A percentile compares a stretch with the other conserved stretches of the same genome.
Conservation (phyloP, 2,888 invertebrate species). For the Heliconius ethilla region DNA sequence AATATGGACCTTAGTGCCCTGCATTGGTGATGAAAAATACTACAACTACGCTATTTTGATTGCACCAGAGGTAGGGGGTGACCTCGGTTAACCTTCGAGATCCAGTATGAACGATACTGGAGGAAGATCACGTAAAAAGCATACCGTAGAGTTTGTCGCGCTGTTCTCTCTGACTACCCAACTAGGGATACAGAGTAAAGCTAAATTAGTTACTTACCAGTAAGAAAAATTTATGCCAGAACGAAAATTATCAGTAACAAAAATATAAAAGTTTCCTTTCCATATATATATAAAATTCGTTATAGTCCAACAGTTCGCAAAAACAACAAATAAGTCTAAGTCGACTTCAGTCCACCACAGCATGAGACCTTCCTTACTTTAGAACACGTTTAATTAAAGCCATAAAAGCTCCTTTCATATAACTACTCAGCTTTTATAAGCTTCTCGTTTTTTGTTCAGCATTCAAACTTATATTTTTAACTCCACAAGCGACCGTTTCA, state of each 20-base stretch:
- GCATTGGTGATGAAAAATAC: no score
- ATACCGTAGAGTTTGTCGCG: no score
- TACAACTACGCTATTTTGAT: no score
- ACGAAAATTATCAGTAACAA: neutral
- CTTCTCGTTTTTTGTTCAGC: slow-evolving; percentile 19
- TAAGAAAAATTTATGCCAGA: no score
- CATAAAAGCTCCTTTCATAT: slow-evolving; percentile 29
- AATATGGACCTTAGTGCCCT: no score
- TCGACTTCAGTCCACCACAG: neutral
- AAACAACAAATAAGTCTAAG: slow-evolving; percentile 5
- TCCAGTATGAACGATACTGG: no score
- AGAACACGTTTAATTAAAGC: slow-evolving; percentile 35
- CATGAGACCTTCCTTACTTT: neutral
- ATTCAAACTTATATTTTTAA: slow-evolving; percentile 7
- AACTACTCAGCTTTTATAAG: slow-evolving; percentile 32
- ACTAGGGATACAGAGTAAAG: no score
- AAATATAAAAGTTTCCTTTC: neutral
- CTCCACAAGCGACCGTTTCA: neutral
- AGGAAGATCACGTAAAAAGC: no score
- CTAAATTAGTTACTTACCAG: no score
- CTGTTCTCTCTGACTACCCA: no score
- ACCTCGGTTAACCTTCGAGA: no score
- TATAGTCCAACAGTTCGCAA: neutral
- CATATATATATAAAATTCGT: neutral
- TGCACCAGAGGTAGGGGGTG: no score